Evolutionary conservation across 2,113 vertebrate species (phyloP).

Genomic region (Theropithecus gelada): DNA sequence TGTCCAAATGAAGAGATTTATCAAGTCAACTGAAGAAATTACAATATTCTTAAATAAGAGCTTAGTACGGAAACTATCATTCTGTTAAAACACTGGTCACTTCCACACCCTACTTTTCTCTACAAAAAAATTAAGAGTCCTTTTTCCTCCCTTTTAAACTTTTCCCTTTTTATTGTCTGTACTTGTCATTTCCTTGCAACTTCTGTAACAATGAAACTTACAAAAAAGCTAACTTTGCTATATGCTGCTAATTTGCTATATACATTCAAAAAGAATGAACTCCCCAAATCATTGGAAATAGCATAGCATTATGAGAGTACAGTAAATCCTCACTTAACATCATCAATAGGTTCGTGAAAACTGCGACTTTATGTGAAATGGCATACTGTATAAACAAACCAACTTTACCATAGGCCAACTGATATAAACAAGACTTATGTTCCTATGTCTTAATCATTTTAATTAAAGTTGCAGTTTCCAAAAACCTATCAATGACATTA

Average conservation of each 20-base stretch:
- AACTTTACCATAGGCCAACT: background rate
- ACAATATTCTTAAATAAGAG: background rate
- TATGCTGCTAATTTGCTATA: background rate
- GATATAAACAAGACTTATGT: background rate
- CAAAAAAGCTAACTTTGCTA: background rate
- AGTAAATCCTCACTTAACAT: background rate
- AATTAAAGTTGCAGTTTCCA: background rate
- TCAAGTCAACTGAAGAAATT: background rate
- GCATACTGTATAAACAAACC: background rate
- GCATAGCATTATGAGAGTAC: background rate
- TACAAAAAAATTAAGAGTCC: background rate
- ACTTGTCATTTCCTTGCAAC: background rate
- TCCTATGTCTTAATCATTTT: background rate
- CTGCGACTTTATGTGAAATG: background rate
- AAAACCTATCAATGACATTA: background rate
- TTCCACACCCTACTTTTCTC: background rate
- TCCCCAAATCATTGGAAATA: slow-evolving; percentile 17
- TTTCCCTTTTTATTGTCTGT: background rate
- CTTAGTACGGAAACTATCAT: background rate
- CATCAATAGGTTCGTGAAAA: background rate
- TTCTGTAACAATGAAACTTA: background rate
- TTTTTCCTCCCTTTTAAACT: background rate
- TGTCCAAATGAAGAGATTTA: background rate
- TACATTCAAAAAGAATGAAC: background rate
- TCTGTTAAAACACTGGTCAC: background rate